Base-by-base conservation (phyloP, 2,113 vertebrate species). In the Daboia siamensis region DNA sequence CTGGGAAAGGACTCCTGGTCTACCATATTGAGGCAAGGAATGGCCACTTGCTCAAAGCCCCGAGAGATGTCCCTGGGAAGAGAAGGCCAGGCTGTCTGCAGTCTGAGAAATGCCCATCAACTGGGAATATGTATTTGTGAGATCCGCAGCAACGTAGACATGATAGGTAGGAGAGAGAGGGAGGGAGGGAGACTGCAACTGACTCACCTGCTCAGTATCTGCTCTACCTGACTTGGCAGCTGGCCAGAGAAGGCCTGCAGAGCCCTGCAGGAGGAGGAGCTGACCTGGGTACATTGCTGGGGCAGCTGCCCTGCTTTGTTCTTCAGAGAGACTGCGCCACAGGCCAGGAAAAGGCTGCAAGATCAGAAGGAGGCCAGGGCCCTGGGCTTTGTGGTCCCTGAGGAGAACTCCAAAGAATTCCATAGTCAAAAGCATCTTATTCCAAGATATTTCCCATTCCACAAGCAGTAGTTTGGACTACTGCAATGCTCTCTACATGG, bases 21-120 rank as follows among this genome's bases (percentile, higher is more conserved):
- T 11, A 89, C 39, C 9, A 44, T 26, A 9, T 89, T 92, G 64
- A 92, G 26, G 87, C 91, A 92, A 33, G 91, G 91, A 20, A 92
- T 84, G 64, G 87, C 64, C 10, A 92, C 24, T 4, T n/a, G 24
- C 64, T 92, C 91, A 0, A 92, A 89, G 87, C 91, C 91, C 52
- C 87, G 87, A 26, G 91, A 92, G 69, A 92, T 89, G 91, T 92
- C 91, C 20, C 91, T 92, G 64, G 26, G 9, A 33, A n/a, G 11
- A 46, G 7, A 13, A 13, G 39, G 33, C 4, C 10, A 21, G 51
- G 10, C 21, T 1, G 0, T 20, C 21, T 1, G 3, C 1, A 3
- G 3, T 4, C 11, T 29, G 15, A 13, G 33, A 10, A 9, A 1
- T 17, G 13, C 15, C 24, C 1, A 0, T 21, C 57, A 21, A 20